phyloP scores from a whole-genome alignment of 2,888 invertebrate species.

The Coremacera marginata region DNA sequence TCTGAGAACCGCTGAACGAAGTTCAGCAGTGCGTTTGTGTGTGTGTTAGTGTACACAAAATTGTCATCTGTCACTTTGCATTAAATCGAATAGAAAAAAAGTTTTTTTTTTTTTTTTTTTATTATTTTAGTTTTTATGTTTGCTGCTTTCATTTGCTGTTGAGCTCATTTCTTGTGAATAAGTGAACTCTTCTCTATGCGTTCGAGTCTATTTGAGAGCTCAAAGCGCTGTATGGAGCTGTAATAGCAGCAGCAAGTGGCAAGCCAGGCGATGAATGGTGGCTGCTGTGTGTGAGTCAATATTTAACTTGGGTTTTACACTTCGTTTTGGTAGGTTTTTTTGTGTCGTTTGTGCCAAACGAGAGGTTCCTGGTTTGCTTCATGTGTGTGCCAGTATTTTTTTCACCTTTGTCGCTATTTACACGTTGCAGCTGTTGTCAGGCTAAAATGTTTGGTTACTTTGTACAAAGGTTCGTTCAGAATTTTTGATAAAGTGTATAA shows the following conservation, averaged over 20 bases:
- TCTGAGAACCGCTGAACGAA: no score
- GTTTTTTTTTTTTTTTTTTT: slow-evolving; percentile 42
- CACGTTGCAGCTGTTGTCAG: slow-evolving; percentile 42
- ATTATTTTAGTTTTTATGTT: slow-evolving; percentile 28
- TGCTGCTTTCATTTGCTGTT: slow-evolving; percentile 8
- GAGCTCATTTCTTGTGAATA: neutral
- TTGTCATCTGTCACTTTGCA: slow-evolving; percentile 47
- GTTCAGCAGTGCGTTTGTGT: neutral
- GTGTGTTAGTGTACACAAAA: slow-evolving; percentile 24
- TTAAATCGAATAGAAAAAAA: slow-evolving; percentile 39
- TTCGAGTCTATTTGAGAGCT: neutral
- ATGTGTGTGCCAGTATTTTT: neutral
- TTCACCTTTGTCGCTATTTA: neutral
- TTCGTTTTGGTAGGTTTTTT: slow-evolving; percentile 20
- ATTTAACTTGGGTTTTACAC: slow-evolving; percentile 43
- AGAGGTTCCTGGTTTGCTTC: neutral
- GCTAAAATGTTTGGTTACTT: neutral
- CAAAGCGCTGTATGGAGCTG: slow-evolving; percentile 2
- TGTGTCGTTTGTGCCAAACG: neutral
- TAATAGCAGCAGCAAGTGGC: slow-evolving; percentile 10
- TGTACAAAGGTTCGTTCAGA: no score
- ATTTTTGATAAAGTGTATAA: no score
- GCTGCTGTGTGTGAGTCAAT: slow-evolving; percentile 1
- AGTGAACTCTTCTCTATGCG: slow-evolving; percentile 2
- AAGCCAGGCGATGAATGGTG: neutral